phyloP scores from a whole-genome alignment of 2,888 invertebrate genomes.

The Trachelus stipa region DNA sequence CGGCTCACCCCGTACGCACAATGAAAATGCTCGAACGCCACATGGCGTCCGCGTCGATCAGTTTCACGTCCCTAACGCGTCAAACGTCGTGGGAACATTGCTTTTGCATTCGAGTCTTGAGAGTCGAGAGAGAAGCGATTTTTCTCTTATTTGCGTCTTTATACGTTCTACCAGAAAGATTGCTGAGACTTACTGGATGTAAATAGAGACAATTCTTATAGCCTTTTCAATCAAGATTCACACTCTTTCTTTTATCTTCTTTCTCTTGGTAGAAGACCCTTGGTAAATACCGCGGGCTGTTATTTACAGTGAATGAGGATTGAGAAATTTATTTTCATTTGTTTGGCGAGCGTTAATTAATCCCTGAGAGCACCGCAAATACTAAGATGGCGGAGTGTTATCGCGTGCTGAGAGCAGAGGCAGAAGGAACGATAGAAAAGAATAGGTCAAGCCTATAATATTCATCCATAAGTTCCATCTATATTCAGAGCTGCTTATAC shows the following conservation, averaged over 20 bases:
- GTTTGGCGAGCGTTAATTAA: slow-evolving; percentile 33
- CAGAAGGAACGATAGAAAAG: not conserved
- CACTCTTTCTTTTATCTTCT: too few relatives aligned
- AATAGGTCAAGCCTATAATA: not conserved
- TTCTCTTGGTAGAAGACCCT: too few relatives aligned
- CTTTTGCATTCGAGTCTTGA: too few relatives aligned
- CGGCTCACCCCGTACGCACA: slow-evolving; percentile 40
- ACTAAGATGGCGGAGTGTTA: slow-evolving; percentile 1
- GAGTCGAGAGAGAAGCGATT: too few relatives aligned
- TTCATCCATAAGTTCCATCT: not conserved
- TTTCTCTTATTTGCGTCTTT: too few relatives aligned
- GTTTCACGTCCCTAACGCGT: slow-evolving; percentile 11
- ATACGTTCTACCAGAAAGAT: too few relatives aligned
- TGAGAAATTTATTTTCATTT: slow-evolving; percentile 31
- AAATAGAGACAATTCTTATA: too few relatives aligned
- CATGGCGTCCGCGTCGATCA: slow-evolving; percentile 19
- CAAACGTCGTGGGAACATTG: slow-evolving; percentile 32
- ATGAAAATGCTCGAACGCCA: slow-evolving; percentile 45
- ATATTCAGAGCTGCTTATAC: not conserved
- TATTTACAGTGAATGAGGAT: not conserved
- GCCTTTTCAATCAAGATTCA: too few relatives aligned
- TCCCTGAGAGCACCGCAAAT: slow-evolving; percentile 34
- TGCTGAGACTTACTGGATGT: too few relatives aligned
- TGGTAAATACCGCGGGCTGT: not conserved
- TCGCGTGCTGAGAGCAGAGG: too few relatives aligned